Percentiles rank a stretch among this genome's conserved stretches.
These are phyloP conservation scores for Drosophila erecta DNA, from an alignment of 1,140 invertebrate species.

Conservation along the genomic window DNA sequence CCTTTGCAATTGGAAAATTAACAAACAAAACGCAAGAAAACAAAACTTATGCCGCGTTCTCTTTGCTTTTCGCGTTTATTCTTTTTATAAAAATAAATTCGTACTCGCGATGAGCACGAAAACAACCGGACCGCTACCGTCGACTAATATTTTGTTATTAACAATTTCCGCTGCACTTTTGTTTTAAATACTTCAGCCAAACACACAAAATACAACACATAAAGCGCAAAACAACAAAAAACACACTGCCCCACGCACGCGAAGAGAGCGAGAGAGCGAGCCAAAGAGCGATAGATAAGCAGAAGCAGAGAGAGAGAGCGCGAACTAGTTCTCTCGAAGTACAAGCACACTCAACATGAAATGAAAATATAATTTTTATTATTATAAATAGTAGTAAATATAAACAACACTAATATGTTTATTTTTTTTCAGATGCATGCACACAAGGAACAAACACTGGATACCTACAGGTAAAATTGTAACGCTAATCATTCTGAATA, in stretches of 20 bases:
- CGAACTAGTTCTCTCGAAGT: conserved; percentile 10
- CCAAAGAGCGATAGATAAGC: background rate
- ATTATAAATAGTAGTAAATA: background rate
- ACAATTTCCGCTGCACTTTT: conserved; percentile 64
- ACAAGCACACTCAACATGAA: background rate
- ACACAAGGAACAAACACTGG: no score
- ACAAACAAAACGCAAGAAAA: conserved; percentile 7
- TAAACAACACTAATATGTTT: background rate
- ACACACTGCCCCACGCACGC: conserved; percentile 7
- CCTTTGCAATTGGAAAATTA: conserved; percentile 48
- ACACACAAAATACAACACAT: conserved; percentile 43
- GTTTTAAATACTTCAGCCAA: conserved; percentile 56
- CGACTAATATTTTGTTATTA: conserved; percentile 61
- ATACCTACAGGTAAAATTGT: no score
- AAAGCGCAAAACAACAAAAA: conserved; percentile 41
- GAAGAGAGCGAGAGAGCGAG: background rate
- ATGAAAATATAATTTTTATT: background rate
- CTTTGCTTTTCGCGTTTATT: conserved; percentile 8
- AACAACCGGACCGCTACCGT: conserved; percentile 44
- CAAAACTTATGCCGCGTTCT: conserved; percentile 10
- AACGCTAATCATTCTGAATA: no score
- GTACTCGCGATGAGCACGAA: conserved; percentile 16
- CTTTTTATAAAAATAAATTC: conserved; percentile 53
- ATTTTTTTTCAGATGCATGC: no score
- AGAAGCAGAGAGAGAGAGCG: conserved; percentile 8